These are phyloP conservation scores for Andricus quercusramuli DNA, from an alignment of 2,888 invertebrate species.

Conservation along the genomic window DNA sequence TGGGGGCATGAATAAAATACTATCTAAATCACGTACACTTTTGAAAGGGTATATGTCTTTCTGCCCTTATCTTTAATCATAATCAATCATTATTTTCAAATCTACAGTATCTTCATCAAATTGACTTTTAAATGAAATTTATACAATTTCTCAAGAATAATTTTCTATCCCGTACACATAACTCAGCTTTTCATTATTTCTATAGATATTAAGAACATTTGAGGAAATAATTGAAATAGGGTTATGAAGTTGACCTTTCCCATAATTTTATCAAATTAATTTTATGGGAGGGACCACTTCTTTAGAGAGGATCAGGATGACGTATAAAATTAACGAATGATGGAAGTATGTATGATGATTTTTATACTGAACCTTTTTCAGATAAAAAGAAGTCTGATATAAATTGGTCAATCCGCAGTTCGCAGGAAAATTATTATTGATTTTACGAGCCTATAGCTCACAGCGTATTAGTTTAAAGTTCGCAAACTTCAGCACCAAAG, in stretches of 20 bases:
- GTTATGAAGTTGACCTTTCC: constrained; percentile 1
- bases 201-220: neutral
- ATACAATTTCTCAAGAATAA: neutral
- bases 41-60: neutral
- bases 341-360: constrained; percentile 50
- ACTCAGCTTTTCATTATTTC: neutral
- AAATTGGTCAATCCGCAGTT: constrained; percentile 70
- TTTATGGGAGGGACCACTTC: neutral
- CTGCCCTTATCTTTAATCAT: neutral
- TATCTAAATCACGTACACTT: neutral
- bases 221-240: neutral
- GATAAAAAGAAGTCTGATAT: constrained; percentile 78
- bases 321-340: neutral
- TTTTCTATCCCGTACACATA: neutral
- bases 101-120: neutral
- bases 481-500: neutral
- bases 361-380: constrained; percentile 78
- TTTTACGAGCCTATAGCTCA: constrained; percentile 72
- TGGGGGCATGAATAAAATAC: neutral
- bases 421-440: constrained; percentile 68
- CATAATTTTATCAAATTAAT: constrained; percentile 1
- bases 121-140: neutral
- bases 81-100: neutral
- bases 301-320: neutral
- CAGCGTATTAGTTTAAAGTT: constrained; percentile 58